These are phyloP conservation scores for Rousettus leschenaultii DNA, from an alignment of 2,113 vertebrate genomes.

Conservation along the genomic window DNA sequence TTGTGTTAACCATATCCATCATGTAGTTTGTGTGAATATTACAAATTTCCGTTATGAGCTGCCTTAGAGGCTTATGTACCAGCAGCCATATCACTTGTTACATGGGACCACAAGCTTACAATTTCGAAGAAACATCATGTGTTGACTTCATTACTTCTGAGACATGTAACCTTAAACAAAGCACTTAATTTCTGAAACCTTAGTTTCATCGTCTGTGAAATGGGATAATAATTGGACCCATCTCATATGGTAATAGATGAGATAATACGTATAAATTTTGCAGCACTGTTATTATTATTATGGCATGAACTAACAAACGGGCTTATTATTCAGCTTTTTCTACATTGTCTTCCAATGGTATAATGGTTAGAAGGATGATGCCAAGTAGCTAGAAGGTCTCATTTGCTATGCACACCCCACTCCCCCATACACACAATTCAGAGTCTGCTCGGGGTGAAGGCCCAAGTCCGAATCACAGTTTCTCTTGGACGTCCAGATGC, in stretches of 20 bases:
- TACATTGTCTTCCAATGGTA: background rate
- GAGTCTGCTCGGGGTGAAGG: background rate
- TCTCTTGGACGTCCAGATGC: background rate
- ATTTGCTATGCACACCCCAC: background rate
- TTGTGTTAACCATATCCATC: background rate
- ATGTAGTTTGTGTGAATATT: background rate
- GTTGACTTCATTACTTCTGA: background rate
- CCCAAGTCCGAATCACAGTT: background rate
- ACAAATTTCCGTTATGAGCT: background rate
- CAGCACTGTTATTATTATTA: background rate
- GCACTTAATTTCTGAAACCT: constrained; percentile 2
- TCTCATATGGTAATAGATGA: background rate
- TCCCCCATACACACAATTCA: background rate
- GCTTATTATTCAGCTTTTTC: constrained; percentile 45
- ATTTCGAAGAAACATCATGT: background rate
- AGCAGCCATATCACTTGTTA: background rate
- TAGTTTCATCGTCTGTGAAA: constrained; percentile 25
- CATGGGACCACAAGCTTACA: background rate
- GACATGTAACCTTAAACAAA: background rate
- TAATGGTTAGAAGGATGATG: background rate
- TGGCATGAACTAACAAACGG: background rate
- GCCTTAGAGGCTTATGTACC: background rate
- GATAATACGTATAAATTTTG: background rate
- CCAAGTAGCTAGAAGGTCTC: background rate
- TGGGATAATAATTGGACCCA: background rate